Evolutionary conservation across 2,113 vertebrate genomes (phyloP), one percentile per base, ranked within the genome.

Genomic region (Merops nubicus): DNA sequence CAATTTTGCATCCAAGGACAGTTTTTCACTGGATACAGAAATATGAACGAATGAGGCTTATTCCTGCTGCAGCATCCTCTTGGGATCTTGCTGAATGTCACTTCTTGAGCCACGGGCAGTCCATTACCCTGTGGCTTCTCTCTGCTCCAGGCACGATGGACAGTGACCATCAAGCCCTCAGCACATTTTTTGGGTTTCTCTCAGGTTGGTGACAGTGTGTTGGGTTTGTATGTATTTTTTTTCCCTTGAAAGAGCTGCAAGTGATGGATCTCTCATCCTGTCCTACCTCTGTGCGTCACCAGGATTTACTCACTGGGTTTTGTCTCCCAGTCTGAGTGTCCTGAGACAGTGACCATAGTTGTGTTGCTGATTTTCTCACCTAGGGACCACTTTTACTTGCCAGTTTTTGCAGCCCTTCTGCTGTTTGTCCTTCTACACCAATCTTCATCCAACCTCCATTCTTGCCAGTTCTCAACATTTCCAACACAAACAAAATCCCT

Each of bases 1-100:
- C 84, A 65, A 48, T 94, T 93, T 91, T 95, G 78, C 40, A 85
- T 91, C 89, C 91, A 92, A 96, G 91, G 95, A 89, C 69, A 93
- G 60, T 60, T 81, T 85, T 91, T 92, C 70, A 72, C 48, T 85
- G 50, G 85, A 50, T 89, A 74, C 43, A 65, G 70, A 95, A 78
- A 92, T 75, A 93, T 51, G 85, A 96, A 90, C 5, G 20, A 60
- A 79, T 48, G 63, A 75, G 43, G 59, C 25, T 84, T 69, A 34
- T 33, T 93, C 82, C 76, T 36, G 14, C 9, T 22, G 6, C 65
- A 75, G 57, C 63, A 93, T 11, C 38, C 85, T 88, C 54, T 63
- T 91, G 90, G 53, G 68, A 84, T 88, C 76, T 72, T 59, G 15
- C 2, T 80, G 77, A 89, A 79, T 34, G 51, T 85, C 76, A 65